Base-by-base conservation (phyloP, 2,888 invertebrate species). In the Oligia strigilis region DNA sequence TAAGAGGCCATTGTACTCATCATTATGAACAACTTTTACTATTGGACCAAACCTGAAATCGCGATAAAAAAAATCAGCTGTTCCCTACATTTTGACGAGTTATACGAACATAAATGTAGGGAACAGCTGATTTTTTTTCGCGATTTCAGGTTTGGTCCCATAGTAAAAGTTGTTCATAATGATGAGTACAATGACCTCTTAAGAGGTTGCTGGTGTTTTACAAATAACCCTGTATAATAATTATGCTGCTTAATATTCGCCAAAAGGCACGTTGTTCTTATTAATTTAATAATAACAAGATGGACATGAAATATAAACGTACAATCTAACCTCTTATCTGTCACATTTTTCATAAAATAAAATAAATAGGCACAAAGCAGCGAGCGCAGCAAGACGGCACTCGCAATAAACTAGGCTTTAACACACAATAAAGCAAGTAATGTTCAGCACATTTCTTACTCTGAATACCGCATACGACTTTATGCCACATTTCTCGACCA, bases 351-450 rank as follows among this genome's bases (percentile, higher is more conserved):
- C 74, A 85, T 85, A 80, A 84, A 77, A 80, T 84, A 58, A 76
- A 84, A 84, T 87, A 83, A 76, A 87, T 84, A 73, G 72, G 69
- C 77, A 72, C 64, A 74, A 73, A 79, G 72, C 52, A 67, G 70
- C 43, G 58, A 67, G 70, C 43, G 58, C 80, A 62, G 80, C 70
- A 80, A 80, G 80, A 71, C 43, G 75, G 87, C 64, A 79, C 72
- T 49, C 71, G 85, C 81, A 87, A 87, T 87, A 85, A 87, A 85
- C 72, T 85, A 85, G 85, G 85, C 85, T 85, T 84, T 80, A 84
- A 84, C 85, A 85, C 77, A 85, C 80, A 87, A 87, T 85, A 85
- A 87, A 85, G 87, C 52, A 62, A 77, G 76, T 78, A 78, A 87
- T 85, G 72, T 78, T 73, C 77, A 77, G 75, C 69, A 79, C 85